Conservation (phyloP, 2,113 vertebrate genomes). For the Neoarius graeffei region DNA sequence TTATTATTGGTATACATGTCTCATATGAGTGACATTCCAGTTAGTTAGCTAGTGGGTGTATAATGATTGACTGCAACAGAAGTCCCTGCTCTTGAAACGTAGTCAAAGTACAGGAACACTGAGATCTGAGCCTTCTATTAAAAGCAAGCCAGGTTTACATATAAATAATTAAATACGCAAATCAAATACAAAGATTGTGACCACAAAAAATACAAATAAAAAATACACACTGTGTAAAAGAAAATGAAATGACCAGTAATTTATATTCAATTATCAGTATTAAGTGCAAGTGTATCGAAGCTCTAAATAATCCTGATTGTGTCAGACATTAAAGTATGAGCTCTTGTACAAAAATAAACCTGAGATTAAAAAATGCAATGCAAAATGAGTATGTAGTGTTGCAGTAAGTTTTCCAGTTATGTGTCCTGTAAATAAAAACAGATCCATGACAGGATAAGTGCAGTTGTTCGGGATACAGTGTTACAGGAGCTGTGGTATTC, state of each 20-base stretch:
- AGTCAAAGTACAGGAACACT: slow-evolving; percentile 14
- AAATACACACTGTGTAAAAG: not conserved
- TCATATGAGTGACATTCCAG: slow-evolving; percentile 43
- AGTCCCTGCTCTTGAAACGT: slow-evolving; percentile 10
- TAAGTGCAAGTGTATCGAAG: not conserved
- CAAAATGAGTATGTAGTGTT: slow-evolving; percentile 21
- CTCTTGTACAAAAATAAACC: not conserved
- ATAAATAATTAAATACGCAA: not conserved
- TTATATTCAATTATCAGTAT: not conserved
- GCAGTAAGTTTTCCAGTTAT: slow-evolving; percentile 22
- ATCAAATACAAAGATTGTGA: not conserved
- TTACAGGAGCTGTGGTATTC: slow-evolving; percentile 68
- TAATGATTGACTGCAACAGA: slow-evolving; percentile 52
- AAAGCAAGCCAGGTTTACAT: slow-evolving; percentile 1
- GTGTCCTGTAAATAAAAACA: slow-evolving; percentile 38
- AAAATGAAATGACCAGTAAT: not conserved
- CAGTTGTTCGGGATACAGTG: slow-evolving; percentile 50
- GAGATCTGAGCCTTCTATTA: not conserved
- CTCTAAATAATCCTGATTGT: not conserved
- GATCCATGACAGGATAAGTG: slow-evolving; percentile 32
- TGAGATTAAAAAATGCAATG: not conserved
- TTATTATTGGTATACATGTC: slow-evolving; percentile 45
- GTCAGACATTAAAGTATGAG: not conserved
- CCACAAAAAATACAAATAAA: not conserved
- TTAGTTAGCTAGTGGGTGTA: slow-evolving; percentile 34